Conservation (phyloP, 2,797 vertebrate species). For the Muscicapa striata region DNA sequence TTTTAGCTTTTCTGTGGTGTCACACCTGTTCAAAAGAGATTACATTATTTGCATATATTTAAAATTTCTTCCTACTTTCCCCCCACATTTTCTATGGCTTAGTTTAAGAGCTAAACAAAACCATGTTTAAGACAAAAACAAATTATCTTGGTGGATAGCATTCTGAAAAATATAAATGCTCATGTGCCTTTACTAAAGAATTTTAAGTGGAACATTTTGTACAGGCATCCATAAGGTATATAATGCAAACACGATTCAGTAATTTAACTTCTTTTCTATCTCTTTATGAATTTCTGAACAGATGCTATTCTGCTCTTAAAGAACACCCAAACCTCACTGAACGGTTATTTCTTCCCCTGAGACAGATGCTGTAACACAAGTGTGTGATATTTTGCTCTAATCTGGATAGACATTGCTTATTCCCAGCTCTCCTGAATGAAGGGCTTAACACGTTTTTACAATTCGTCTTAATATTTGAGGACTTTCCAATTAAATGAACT, state of each 20-base stretch:
- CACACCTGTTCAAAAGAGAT: slow-evolving; percentile 83
- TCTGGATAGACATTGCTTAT: background rate
- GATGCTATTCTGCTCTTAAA: background rate
- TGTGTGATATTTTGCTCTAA: background rate
- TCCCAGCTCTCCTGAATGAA: background rate
- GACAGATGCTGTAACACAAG: background rate
- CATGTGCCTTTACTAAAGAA: background rate
- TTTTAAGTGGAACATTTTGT: background rate
- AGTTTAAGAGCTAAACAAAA: background rate
- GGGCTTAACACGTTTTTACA: background rate
- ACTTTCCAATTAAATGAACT: background rate
- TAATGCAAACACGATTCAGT: background rate
- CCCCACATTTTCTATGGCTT: background rate
- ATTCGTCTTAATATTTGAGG: background rate
- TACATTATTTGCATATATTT: background rate
- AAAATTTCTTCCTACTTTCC: background rate
- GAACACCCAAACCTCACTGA: background rate
- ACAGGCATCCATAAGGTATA: background rate
- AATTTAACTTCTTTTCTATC: background rate
- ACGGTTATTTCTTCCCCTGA: background rate
- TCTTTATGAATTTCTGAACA: background rate
- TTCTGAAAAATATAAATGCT: background rate
- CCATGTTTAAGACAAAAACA: background rate
- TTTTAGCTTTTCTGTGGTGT: slow-evolving; percentile 93
- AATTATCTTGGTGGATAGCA: background rate